Conservation (phyloP, 2,113 vertebrate species). For the Corapipo altera region DNA sequence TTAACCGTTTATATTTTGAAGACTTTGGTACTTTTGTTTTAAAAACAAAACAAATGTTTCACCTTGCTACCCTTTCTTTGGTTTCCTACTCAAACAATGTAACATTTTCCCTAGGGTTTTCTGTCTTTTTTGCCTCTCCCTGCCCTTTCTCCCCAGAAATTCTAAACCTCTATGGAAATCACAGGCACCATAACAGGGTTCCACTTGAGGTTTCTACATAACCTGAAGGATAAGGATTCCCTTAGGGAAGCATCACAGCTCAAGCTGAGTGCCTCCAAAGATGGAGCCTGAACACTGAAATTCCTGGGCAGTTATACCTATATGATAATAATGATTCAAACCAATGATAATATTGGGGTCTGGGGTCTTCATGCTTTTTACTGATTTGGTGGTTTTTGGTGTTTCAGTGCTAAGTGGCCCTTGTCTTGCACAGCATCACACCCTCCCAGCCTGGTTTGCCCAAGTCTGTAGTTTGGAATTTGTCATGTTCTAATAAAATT, state of each 20-base stretch:
- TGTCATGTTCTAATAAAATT: not conserved
- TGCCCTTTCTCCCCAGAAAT: not conserved
- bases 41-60: not conserved
- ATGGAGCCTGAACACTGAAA: not conserved
- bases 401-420: accelerated
- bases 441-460: not conserved
- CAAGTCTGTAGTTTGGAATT: not conserved
- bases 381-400: not conserved
- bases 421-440: not conserved
- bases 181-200: not conserved
- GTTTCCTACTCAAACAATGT: not conserved
- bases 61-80: not conserved
- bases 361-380: not conserved
- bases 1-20: constrained; percentile 13
- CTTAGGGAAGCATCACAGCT: not conserved
- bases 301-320: not conserved
- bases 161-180: not conserved
- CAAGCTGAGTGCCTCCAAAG: not conserved
- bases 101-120: not conserved
- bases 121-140: not conserved
- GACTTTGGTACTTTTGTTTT: not conserved
- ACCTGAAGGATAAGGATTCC: not conserved
- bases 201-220: accelerated
- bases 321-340: not conserved
- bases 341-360: not conserved